Evolutionary conservation across 2,888 invertebrate genomes (phyloP).

Genomic region (Corbicula japonica): DNA sequence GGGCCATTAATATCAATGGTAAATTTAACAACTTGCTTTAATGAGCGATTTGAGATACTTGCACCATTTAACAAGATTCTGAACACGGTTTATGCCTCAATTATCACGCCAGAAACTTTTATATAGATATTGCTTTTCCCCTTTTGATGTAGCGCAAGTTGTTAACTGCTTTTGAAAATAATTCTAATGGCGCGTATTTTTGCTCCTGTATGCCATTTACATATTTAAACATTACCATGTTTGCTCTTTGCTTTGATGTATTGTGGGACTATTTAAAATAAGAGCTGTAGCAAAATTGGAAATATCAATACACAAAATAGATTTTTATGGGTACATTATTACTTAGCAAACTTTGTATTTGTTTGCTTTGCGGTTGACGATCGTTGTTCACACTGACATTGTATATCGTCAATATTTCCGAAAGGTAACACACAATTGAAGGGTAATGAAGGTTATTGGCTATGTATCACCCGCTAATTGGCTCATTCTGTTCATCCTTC

Average conservation of each 20-base stretch:
- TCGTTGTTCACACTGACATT: constrained; percentile 26
- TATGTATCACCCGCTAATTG: constrained; percentile 22
- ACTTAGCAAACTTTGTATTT: constrained; percentile 24
- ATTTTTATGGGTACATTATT: constrained; percentile 23
- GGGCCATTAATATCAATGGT: constrained; percentile 21
- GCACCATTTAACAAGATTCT: constrained; percentile 35
- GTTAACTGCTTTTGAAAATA: constrained; percentile 18
- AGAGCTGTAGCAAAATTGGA: constrained; percentile 23
- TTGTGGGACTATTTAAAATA: constrained; percentile 17
- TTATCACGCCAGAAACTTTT: constrained; percentile 22
- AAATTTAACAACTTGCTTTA: constrained; percentile 26
- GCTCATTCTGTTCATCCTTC: constrained; percentile 18
- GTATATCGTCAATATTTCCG: constrained; percentile 30
- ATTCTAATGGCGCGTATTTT: constrained; percentile 7
- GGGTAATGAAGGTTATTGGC: constrained; percentile 15
- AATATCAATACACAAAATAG: constrained; percentile 33
- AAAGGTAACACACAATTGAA: constrained; percentile 7
- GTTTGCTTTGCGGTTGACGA: constrained; percentile 30
- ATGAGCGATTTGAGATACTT: constrained; percentile 31
- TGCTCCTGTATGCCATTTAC: neutral
- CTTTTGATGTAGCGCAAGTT: constrained; percentile 28
- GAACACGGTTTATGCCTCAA: constrained; percentile 36
- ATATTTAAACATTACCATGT: constrained; percentile 30
- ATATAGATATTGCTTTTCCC: constrained; percentile 19
- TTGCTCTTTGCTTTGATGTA: constrained; percentile 34